Conservation (phyloP, 2,888 invertebrate species). For the Pemphredon lugubris region DNA sequence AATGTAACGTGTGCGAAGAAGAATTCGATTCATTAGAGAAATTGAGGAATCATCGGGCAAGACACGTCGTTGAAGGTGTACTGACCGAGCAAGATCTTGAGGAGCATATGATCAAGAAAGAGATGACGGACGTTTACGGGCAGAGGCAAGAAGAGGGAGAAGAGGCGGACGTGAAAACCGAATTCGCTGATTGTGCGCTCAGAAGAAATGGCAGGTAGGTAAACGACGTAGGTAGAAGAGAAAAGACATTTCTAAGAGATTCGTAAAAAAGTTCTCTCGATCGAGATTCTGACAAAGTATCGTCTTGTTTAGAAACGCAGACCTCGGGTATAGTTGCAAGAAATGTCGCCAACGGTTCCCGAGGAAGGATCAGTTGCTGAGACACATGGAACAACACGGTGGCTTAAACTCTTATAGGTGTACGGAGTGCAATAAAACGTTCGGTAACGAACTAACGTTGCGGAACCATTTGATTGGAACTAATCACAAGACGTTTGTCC, state of each 20-base stretch:
- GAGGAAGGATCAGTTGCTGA: slow-evolving; percentile 69
- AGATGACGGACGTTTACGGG: slow-evolving; percentile 6
- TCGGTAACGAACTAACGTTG: slow-evolving; percentile 76
- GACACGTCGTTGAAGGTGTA: slow-evolving; percentile 75
- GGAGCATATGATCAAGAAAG: slow-evolving; percentile 44
- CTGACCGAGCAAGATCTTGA: slow-evolving; percentile 72
- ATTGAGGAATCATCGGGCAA: slow-evolving; percentile 70
- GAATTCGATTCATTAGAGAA: slow-evolving; percentile 72
- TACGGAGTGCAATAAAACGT: slow-evolving; percentile 76
- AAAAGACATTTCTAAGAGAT: background rate
- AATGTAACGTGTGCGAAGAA: slow-evolving; percentile 73
- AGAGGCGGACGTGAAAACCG: slow-evolving; percentile 1
- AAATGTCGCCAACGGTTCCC: slow-evolving; percentile 71
- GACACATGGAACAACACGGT: slow-evolving; percentile 71
- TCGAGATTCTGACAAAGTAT: slow-evolving; percentile 6
- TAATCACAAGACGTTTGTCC: slow-evolving; percentile 75
- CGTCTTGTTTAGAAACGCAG: slow-evolving; percentile 45
- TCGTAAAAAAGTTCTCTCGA: background rate
- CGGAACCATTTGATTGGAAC: slow-evolving; percentile 79
- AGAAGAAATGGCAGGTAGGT: slow-evolving; percentile 32
- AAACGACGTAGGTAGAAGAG: background rate
- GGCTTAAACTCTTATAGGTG: slow-evolving; percentile 72
- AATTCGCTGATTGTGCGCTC: slow-evolving; percentile 14
- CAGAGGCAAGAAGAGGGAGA: slow-evolving; percentile 27
- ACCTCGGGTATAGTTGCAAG: slow-evolving; percentile 68